Conservation (phyloP, 1,140 invertebrate genomes). For the Pissodes strobi region DNA sequence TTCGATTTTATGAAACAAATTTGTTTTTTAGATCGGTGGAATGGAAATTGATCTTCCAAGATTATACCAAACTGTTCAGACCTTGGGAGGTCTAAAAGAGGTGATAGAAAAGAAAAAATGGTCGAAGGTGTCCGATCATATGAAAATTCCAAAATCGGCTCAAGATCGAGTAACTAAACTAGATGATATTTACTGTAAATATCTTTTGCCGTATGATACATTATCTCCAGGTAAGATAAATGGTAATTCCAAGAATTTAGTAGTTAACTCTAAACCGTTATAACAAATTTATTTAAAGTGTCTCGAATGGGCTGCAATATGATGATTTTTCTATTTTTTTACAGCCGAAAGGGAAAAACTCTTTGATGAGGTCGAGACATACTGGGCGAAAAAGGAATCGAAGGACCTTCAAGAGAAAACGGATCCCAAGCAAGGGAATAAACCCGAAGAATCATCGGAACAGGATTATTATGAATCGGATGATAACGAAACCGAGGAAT, state of each 20-base stretch:
- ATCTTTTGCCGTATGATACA: conserved; percentile 88
- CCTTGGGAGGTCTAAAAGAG: conserved; percentile 83
- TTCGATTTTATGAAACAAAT: no score
- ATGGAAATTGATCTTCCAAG: conserved; percentile 89
- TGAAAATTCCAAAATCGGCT: conserved; percentile 82
- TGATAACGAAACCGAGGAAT: conserved; percentile 73
- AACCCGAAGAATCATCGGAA: conserved; percentile 63
- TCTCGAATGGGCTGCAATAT: neutral
- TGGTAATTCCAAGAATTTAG: neutral
- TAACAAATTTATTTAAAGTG: neutral
- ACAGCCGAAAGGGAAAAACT: conserved; percentile 74
- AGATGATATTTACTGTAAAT: conserved; percentile 93
- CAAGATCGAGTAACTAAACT: conserved; percentile 84
- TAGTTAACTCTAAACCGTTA: no score
- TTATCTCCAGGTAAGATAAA: conserved; percentile 68
- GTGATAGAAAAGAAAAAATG: conserved; percentile 91
- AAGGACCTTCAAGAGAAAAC: conserved; percentile 60
- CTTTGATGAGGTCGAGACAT: conserved; percentile 74
- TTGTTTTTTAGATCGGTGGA: conserved; percentile 71
- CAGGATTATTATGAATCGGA: conserved; percentile 66
- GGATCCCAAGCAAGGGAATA: conserved; percentile 60
- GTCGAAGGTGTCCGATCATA: conserved; percentile 84
- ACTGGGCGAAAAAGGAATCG: conserved; percentile 70
- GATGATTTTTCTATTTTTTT: conserved; percentile 28
- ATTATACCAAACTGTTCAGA: conserved; percentile 84